Conservation (phyloP, 1,140 invertebrate genomes). For the Leptoteleia sp. region DNA sequence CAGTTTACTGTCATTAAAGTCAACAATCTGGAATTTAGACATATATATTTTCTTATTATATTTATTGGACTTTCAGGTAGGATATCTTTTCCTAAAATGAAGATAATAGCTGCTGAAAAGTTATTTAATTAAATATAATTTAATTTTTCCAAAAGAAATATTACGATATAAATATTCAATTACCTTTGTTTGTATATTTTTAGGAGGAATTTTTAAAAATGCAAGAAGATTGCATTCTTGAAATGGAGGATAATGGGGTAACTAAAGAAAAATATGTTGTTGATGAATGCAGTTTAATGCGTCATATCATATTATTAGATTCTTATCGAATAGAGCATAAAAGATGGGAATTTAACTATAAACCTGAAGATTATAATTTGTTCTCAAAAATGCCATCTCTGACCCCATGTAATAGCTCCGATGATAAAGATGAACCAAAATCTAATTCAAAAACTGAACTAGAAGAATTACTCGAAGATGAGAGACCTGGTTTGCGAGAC, state of each 20-base stretch:
- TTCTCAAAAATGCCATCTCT: conserved; percentile 73
- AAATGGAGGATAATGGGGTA: conserved; percentile 53
- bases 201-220: conserved; percentile 74
- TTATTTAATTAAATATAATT: no score
- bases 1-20: conserved; percentile 73
- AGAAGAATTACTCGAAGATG: conserved; percentile 70
- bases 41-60: conserved; percentile 72
- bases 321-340: conserved; percentile 72
- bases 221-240: conserved; percentile 69
- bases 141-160: no score
- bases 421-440: conserved; percentile 12
- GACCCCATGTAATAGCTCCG: no score
- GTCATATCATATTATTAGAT: conserved; percentile 73
- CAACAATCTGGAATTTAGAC: conserved; percentile 77
- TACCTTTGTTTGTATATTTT: no score
- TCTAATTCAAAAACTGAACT: conserved; percentile 66
- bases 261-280: conserved; percentile 67
- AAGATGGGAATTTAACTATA: conserved; percentile 30
- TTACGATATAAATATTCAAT: no score
- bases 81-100: neutral
- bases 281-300: conserved; percentile 73
- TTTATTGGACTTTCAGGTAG: conserved; percentile 76
- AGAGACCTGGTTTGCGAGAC: conserved; percentile 73
- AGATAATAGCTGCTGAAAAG: no score
- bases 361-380: conserved; percentile 69